Evolutionary conservation across 2,113 vertebrate species (phyloP), one percentile per base, ranked within the genome.

Genomic region (Noturus placidus): DNA sequence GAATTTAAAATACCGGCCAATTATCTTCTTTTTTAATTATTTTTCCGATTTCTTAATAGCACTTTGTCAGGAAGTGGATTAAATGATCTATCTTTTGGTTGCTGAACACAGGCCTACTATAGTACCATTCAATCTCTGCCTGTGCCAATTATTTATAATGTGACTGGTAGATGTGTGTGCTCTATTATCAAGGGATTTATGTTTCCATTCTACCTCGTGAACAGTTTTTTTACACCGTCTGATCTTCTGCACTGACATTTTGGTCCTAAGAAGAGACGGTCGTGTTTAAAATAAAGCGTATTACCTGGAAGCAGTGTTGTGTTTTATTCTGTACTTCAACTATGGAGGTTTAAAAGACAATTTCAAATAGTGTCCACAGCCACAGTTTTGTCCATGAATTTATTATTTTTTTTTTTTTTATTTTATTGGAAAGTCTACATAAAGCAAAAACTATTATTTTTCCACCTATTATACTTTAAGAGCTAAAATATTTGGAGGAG

Each of bases 191-290:
- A 25, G 33, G 84, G 69, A 78, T 65, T 77, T 86, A 35, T 5
- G 4, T 59, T 78, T 77, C 42, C 15, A 52, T 22, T 50, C 85
- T 86, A 86, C 85, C 85, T 86, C 85, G 80, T 38, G 57, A 80
- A 80, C 42, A 22, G 50, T 59, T 65, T 15, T 46, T 5, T 46
- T 59, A 86, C 19, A 65, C 30, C 50, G 33, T 30, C 61, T 27
- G 1, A 33, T 79, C 25, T 33, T 54, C 74, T 52, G 61, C 76
- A 69, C 85, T 67, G 74, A 65, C 6, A 4, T 86, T 79, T 20
- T 35, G 42, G 27, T 22, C 33, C 38, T 3, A 11, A 61, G 14
- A 76, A 57, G 65, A 72, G 30, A 4, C 9, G 19, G 33, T 76
- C 38, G 13, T 76, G 69, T 72, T 27, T 5, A 76, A 14, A 76